Evolutionary conservation across 2,797 vertebrate species (phyloP).

Genomic region (Aphelocoma californica): DNA sequence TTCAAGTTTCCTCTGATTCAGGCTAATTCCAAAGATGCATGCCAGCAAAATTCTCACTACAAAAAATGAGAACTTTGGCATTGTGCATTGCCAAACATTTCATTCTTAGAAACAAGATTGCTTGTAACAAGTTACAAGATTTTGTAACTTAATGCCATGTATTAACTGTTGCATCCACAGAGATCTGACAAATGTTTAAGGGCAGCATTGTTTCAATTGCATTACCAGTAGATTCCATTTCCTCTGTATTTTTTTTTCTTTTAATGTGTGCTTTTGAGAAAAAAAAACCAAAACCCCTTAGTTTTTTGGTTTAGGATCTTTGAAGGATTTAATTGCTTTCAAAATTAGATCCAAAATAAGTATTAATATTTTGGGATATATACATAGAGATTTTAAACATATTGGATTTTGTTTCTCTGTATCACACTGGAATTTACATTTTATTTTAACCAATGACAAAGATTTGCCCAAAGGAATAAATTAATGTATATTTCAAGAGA

Average conservation of each 20-base stretch:
- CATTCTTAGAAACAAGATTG: neutral
- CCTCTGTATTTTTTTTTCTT: neutral
- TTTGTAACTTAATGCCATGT: neutral
- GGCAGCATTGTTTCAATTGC: neutral
- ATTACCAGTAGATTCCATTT: neutral
- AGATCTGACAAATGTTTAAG: neutral
- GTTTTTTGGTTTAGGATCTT: neutral
- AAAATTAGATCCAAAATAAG: neutral
- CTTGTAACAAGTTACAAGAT: neutral
- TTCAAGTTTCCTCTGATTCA: neutral
- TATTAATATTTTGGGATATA: neutral
- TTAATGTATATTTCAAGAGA: neutral
- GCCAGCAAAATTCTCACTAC: neutral
- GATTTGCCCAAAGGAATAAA: neutral
- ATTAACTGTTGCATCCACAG: neutral
- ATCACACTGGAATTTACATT: neutral
- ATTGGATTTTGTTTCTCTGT: neutral
- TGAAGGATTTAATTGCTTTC: neutral
- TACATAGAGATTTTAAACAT: neutral
- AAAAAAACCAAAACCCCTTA: neutral
- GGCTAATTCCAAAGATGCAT: neutral
- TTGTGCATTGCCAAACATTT: neutral
- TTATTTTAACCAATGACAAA: neutral
- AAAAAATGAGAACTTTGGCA: neutral
- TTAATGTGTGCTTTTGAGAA: neutral